Conservation (phyloP, 1,140 invertebrate genomes). For the Matsumurasca onukii region DNA sequence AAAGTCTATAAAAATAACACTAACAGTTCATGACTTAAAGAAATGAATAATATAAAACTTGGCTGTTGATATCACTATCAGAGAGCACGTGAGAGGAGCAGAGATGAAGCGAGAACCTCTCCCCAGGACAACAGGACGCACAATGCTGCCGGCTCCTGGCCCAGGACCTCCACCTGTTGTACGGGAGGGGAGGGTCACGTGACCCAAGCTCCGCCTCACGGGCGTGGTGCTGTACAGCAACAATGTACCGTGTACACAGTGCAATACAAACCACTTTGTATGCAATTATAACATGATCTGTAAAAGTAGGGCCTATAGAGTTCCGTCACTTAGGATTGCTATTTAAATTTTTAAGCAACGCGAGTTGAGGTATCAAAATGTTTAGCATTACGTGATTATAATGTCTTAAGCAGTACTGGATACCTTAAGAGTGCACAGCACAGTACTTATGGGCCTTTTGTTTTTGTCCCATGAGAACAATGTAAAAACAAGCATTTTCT, state of each 20-base stretch:
- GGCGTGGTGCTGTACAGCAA: slow-evolving; percentile 15
- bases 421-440: too few relatives aligned
- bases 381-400: too few relatives aligned
- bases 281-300: too few relatives aligned
- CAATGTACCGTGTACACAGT: not conserved
- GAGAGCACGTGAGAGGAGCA: slow-evolving; percentile 8
- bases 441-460: too few relatives aligned
- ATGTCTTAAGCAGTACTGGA: too few relatives aligned
- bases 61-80: not conserved
- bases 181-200: slow-evolving; percentile 28
- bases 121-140: not conserved
- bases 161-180: slow-evolving; percentile 20
- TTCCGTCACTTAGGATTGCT: too few relatives aligned
- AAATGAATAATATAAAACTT: not conserved
- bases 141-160: not conserved
- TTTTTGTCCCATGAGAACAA: too few relatives aligned
- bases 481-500: too few relatives aligned
- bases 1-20: not conserved
- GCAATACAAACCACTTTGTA: not conserved
- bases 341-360: too few relatives aligned
- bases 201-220: slow-evolving; percentile 12
- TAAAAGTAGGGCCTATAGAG: too few relatives aligned
- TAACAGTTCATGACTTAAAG: not conserved
- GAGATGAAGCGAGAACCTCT: slow-evolving; percentile 14
- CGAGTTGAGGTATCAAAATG: too few relatives aligned